Percentiles rank a stretch among this genome's conserved stretches.
Evolutionary conservation across 2,113 vertebrate species (phyloP).

Genomic region (Acinonyx jubatus): DNA sequence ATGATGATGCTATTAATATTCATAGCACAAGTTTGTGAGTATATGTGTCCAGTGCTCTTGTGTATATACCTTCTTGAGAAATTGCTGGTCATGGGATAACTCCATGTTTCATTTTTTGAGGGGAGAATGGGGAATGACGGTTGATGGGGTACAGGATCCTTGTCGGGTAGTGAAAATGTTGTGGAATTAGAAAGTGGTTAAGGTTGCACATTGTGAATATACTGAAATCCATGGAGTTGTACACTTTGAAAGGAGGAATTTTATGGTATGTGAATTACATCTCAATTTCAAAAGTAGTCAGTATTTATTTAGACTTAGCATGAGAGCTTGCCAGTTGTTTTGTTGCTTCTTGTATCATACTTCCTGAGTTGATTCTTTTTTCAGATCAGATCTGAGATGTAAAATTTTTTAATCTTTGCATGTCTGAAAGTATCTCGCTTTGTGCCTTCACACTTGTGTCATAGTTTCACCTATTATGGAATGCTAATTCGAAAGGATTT

Average conservation of each 20-base stretch:
- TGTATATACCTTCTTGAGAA: not conserved
- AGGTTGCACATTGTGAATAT: not conserved
- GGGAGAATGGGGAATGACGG: not conserved
- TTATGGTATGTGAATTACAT: not conserved
- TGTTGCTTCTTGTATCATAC: not conserved
- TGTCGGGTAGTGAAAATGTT: not conserved
- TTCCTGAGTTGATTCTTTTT: not conserved
- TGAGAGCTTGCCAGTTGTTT: not conserved
- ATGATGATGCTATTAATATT: not conserved
- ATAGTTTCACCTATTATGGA: not conserved
- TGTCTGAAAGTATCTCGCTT: not conserved
- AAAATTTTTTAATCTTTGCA: not conserved
- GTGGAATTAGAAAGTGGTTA: not conserved
- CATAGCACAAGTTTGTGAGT: not conserved
- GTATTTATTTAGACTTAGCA: not conserved
- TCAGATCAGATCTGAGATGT: not conserved
- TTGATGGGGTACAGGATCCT: not conserved
- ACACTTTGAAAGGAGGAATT: not conserved
- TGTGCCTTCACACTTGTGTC: not conserved
- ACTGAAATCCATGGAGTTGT: not conserved
- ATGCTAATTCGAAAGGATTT: not conserved
- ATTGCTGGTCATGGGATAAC: not conserved
- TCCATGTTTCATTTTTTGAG: not conserved
- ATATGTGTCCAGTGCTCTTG: not conserved
- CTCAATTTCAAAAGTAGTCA: not conserved